Conservation (phyloP, 2,888 invertebrate species). For the Hydriomena furcata region DNA sequence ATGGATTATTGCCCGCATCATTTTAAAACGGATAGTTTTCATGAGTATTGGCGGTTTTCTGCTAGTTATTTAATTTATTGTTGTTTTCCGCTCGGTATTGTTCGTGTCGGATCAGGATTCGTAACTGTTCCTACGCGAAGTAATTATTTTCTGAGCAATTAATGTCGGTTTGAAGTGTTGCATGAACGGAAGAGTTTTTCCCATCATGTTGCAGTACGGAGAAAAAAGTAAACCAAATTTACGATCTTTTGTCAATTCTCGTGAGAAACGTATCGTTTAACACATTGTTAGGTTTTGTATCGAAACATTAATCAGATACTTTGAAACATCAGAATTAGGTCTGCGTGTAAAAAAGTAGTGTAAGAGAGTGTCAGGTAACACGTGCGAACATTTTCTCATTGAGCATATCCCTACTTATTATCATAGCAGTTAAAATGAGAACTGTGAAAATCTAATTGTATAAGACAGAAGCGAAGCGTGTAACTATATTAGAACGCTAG, state of each 20-base stretch:
- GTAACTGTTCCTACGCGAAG: slow-evolving; percentile 25
- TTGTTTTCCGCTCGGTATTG: slow-evolving; percentile 42
- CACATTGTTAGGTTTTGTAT: slow-evolving; percentile 9
- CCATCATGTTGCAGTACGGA: neutral
- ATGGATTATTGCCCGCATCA: slow-evolving; percentile 63
- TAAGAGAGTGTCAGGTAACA: slow-evolving; percentile 35
- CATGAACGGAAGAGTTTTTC: slow-evolving; percentile 3
- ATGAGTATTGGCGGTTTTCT: slow-evolving; percentile 64
- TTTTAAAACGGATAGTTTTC: slow-evolving; percentile 58
- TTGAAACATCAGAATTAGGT: slow-evolving; percentile 11
- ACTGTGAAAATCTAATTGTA: slow-evolving; percentile 54
- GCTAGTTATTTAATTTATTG: slow-evolving; percentile 58
- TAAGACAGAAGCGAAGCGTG: slow-evolving; percentile 52
- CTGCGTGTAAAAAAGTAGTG: slow-evolving; percentile 12
- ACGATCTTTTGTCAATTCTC: slow-evolving; percentile 17
- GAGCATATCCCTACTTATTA: slow-evolving; percentile 32
- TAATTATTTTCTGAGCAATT: slow-evolving; percentile 28
- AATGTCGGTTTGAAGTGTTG: slow-evolving; percentile 12
- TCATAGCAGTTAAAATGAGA: slow-evolving; percentile 41
- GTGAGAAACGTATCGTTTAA: slow-evolving; percentile 16
- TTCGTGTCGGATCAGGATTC: slow-evolving; percentile 34
- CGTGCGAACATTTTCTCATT: slow-evolving; percentile 37
- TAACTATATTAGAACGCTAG: slow-evolving; percentile 61
- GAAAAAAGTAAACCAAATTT: slow-evolving; percentile 2
- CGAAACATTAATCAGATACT: slow-evolving; percentile 5